phyloP scores from a whole-genome alignment of 2,113 vertebrate species.

The Strigops habroptila region DNA sequence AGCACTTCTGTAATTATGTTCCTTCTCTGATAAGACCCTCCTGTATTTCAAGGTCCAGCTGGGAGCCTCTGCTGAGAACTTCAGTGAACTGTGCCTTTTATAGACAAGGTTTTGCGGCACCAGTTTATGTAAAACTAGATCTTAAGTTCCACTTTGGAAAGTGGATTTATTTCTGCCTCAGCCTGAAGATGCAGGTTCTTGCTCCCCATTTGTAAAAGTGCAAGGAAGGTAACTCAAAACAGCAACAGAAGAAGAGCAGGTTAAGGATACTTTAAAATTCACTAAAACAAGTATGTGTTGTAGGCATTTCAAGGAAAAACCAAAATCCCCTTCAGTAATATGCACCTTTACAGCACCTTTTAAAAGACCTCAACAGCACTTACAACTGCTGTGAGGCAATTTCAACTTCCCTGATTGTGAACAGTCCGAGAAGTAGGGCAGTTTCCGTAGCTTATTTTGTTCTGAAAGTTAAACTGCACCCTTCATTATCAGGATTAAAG shows the following conservation, averaged over 20 bases:
- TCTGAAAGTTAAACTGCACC: neutral
- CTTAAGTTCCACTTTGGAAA: neutral
- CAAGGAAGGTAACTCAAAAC: slow-evolving; percentile 16
- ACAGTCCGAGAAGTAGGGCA: neutral
- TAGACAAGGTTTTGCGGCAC: neutral
- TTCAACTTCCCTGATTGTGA: neutral
- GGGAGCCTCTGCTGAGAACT: neutral
- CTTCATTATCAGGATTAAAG: neutral
- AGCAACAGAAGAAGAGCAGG: neutral
- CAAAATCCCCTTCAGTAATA: slow-evolving; percentile 43
- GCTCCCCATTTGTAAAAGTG: neutral
- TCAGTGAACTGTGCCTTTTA: neutral
- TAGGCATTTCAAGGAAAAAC: slow-evolving; percentile 17
- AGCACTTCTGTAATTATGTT: neutral
- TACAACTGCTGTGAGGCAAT: neutral
- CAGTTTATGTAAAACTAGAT: neutral
- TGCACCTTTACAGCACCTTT: slow-evolving; percentile 61
- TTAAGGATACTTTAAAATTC: neutral
- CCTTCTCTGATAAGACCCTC: neutral
- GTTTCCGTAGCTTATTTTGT: neutral
- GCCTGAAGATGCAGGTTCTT: accelerated
- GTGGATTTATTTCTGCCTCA: neutral
- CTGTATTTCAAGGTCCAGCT: neutral
- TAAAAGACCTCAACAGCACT: slow-evolving; percentile 1
- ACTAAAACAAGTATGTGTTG: neutral